Evolutionary conservation across 2,797 vertebrate genomes (phyloP).

Genomic region (Chelon auratus): DNA sequence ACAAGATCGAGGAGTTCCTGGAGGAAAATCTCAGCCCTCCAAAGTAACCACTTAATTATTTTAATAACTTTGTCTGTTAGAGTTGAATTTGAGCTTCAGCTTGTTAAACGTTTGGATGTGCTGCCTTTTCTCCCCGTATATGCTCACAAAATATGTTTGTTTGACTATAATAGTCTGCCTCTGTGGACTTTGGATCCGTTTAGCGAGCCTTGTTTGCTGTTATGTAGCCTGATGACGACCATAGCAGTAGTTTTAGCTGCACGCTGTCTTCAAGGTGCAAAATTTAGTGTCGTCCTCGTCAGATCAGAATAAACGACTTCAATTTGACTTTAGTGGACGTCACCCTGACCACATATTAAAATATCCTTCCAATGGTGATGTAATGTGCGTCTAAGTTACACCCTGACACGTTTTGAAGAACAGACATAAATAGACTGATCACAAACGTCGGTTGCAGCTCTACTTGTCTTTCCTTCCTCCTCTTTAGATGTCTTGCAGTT

Average conservation of each 20-base stretch:
- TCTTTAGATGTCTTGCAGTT: not conserved
- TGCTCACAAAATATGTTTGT: not conserved
- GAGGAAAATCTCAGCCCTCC: constrained; percentile 91
- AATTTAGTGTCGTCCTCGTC: not conserved
- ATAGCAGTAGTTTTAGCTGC: too few species aligned
- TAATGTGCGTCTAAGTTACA: too few species aligned
- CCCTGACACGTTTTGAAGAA: too few species aligned
- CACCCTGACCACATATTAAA: too few species aligned
- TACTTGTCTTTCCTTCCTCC: not conserved
- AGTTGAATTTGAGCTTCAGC: not conserved
- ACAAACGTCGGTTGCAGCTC: too few species aligned
- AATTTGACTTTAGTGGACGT: not conserved
- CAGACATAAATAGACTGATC: too few species aligned
- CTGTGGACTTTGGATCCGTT: too few species aligned
- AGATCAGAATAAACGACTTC: not conserved
- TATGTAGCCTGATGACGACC: too few species aligned
- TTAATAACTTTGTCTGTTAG: too few species aligned
- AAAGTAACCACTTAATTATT: constrained; percentile 78
- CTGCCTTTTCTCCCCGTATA: not conserved
- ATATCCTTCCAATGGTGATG: not conserved
- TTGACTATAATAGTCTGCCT: too few species aligned
- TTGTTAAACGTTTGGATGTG: not conserved
- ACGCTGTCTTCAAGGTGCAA: not conserved
- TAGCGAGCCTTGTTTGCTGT: too few species aligned
- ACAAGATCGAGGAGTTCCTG: constrained; percentile 95